Base-by-base conservation (phyloP, 2,113 vertebrate genomes). In the Egretta garzetta region DNA sequence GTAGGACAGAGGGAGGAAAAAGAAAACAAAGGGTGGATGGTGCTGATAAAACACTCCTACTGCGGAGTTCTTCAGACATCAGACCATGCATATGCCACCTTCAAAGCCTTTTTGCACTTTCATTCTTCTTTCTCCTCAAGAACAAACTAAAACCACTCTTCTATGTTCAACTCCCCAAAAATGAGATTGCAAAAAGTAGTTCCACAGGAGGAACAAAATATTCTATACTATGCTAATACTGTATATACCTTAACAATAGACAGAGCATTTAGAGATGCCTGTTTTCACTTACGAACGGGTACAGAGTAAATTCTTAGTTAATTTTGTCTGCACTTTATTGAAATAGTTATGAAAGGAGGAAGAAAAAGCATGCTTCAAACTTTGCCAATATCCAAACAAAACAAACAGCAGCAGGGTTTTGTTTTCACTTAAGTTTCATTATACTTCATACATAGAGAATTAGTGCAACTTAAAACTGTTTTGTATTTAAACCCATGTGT, bases 391-490 rank as follows among this genome's bases (percentile, higher is more conserved):
- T 87, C 91, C 77, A 95, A 97, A 95, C 91, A 95, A 96, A 97
- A 97, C 94, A 96, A 97, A 95, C 96, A 97, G 96, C 96, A 96
- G 94, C 91, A 80, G 88, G 66, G 86, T 91, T 96, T 97, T 96
- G 93, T 96, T 97, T 96, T 93, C 84, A 94, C 91, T 97, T 95
- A 96, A 60, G 88, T 95, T 97, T 96, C 91, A 94, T 96, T 97
- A 94, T 53, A 79, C 27, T 79, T 95, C 88, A 91, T 93, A 91
- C 92, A 95, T 27, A 82, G 73, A 93, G 80, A 96, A 97, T 94
- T 91, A 97, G 43, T 81, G 70, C 89, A 96, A 96, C 76, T 91
- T 95, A 79, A 84, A 92, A 94, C 86, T 95, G 91, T 62, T 93
- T 93, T 94, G 73, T 64, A 89, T 94, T 92, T 86, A 96, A 97